These are phyloP conservation scores for Polypedilum vanderplanki DNA, from an alignment of 1,140 invertebrate genomes.

Conservation along the genomic window DNA sequence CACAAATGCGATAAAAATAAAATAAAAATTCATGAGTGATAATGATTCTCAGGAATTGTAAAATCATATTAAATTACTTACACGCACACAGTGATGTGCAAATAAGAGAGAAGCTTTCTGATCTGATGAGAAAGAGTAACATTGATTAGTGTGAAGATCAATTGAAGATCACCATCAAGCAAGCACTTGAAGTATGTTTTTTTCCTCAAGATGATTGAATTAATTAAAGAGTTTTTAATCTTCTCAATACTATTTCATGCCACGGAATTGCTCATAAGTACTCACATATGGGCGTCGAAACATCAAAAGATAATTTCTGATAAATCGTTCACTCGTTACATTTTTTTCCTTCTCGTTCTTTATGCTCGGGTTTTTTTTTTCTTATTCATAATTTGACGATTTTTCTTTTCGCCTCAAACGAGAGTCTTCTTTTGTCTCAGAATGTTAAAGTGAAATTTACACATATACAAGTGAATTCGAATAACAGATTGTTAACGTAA, in stretches of 20 bases:
- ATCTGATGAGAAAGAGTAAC: background rate
- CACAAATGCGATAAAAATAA: background rate
- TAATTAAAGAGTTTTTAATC: constrained; percentile 4
- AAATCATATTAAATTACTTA: constrained; percentile 10
- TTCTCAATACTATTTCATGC: constrained; percentile 13
- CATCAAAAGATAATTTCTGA: constrained; percentile 14
- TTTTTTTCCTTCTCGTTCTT: background rate
- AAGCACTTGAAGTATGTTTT: constrained; percentile 6
- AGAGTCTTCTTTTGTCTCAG: no score
- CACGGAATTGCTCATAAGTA: background rate
- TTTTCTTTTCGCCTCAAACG: background rate
- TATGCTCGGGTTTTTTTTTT: background rate
- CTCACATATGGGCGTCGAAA: constrained; percentile 10
- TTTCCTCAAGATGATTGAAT: constrained; percentile 22
- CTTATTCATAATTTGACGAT: background rate
- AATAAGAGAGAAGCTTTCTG: no score
- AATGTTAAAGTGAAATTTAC: no score
- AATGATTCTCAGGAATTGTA: constrained; percentile 19
- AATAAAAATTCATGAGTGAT: constrained; percentile 3
- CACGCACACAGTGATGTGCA: background rate
- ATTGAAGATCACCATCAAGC: constrained; percentile 16
- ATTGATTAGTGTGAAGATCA: constrained; percentile 25
- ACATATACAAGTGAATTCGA: no score
- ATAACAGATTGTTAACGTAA: no score
- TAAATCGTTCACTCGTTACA: background rate